Evolutionary conservation across 2,113 vertebrate species (phyloP), one percentile per base, ranked within the genome.

Genomic region (Ochotona curzoniae): DNA sequence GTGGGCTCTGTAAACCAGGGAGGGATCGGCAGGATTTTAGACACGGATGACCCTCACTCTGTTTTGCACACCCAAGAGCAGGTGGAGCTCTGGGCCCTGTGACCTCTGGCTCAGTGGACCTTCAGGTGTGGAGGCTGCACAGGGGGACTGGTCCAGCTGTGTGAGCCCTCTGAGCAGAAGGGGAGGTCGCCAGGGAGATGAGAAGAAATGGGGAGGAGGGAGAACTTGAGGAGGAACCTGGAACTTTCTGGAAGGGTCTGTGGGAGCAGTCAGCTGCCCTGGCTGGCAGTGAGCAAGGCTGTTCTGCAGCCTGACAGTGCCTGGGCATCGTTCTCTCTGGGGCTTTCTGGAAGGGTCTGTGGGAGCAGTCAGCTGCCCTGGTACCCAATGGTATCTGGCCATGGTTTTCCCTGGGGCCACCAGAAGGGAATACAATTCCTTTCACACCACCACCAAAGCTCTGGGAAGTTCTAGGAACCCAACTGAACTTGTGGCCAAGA

Each of bases 151-250:
- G 14, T 60, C 49, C 18, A 25, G 15, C 57, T 23, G 32, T 67
- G 5, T 0, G 13, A 84, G 8, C 23, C 38, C 63, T 78, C 5
- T 32, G 1, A 74, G 79, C 14, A 63, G 20, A 78, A 73, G 30
- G 35, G 64, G 71, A 25, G 64, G 71, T 67, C 7, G 32, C 71
- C 44, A 30, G 81, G 23, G 35, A 23, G 47, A 32, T 1, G 0
- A 28, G 44, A 47, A 15, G 7, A 1, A 23, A 44, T 21, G 25
- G 32, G 54, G 44, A 86, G 35, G 17, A 47, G 38, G 38, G 38
- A 44, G 38, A 44, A 44, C 38, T 44, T 44, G 18, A 38, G 70
- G 35, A 1, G 2, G n/a, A 11, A 0, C 3, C 7, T 20, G 57
- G 0, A 0, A 69, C 60, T 49, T 38, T 76, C 12, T 10, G 0